Evolutionary conservation across 1,140 invertebrate species (phyloP), one percentile per base, ranked within the genome.

Genomic region (Anastrepha ludens): DNA sequence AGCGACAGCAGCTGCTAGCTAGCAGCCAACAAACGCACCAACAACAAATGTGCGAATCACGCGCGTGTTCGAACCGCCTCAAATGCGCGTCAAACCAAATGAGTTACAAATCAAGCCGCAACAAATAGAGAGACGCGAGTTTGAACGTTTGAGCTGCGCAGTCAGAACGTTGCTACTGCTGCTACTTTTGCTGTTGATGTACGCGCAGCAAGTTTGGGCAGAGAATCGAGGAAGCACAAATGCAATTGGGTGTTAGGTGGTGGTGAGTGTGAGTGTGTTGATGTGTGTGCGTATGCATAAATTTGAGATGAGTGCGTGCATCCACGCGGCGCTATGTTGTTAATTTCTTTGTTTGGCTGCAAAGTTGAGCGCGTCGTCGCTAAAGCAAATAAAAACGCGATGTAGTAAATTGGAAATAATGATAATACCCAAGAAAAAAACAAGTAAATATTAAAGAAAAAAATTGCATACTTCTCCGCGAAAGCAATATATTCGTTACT

Each of bases 21-120:
- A 2, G 47, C 47, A 58, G 64, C 1, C 20, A 67, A 9, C 47
- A 81, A 78, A 11, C 65, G 67, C 67, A 74, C 39, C 67, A 13
- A 17, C 67, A 39, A 6, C 67, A 74, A 74, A 74, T 20, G 74
- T 81, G 74, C 74, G 74, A 81, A 47, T 81, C 74, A 81, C 74
- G 74, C 74, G 74, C 44, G 44, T 55, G 74, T 81, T 81, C 74
- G 74, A 81, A 55, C 74, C 74, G 47, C 74, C 9, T 81, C 47
- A 4, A 44, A 70, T 39, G 74, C 20, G 47, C 74, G 55, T 81
- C 74, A 81, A n/a, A 81, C 74, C 74, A 81, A 55, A 50, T 55
- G 74, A 50, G 47, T 55, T 55, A 55, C 15, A 55, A 20, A 55
- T 81, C 74, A 81, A 81, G 44, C 74, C 44, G 47, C 74, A 29